Percentiles rank a stretch among this genome's conserved stretches.
phyloP scores from a whole-genome alignment of 2,888 invertebrate genomes.

The Molorchus minor region DNA sequence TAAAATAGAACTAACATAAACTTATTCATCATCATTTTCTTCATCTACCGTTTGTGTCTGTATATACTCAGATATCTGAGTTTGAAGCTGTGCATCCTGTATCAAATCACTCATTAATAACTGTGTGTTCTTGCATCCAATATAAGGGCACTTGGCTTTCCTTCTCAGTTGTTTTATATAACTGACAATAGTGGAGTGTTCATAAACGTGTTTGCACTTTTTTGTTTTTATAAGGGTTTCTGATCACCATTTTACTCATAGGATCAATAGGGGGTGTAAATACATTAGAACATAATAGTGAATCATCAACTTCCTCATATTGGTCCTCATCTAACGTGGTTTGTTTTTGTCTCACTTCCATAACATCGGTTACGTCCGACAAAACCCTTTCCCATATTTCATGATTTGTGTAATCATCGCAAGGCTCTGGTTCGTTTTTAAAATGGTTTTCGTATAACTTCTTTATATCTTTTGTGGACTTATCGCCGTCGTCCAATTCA shows the following conservation, averaged over 20 bases:
- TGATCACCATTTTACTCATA: conserved; percentile 50
- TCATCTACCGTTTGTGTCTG: conserved; percentile 25
- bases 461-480: conserved; percentile 38
- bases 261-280: conserved; percentile 54
- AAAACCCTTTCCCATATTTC: conserved; percentile 47
- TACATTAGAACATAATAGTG: conserved; percentile 47
- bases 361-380: conserved; percentile 33
- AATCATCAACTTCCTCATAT: conserved; percentile 47
- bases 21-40: conserved; percentile 34
- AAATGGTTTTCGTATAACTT: conserved; percentile 39
- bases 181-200: conserved; percentile 47
- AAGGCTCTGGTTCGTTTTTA: conserved; percentile 28
- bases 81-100: conserved; percentile 42
- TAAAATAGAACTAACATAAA: background rate
- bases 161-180: conserved; percentile 49
- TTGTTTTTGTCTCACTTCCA: conserved; percentile 41
- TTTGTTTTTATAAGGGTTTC: conserved; percentile 48
- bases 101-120: conserved; percentile 43
- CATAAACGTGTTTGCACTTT: conserved; percentile 55
- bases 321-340: conserved; percentile 32
- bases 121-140: conserved; percentile 49
- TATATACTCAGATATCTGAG: conserved; percentile 45
- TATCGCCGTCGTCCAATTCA: conserved; percentile 31
- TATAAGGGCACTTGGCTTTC: conserved; percentile 53
- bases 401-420: conserved; percentile 32